Conservation (phyloP, 2,113 vertebrate species). For the Datnioides undecimradiatus region DNA sequence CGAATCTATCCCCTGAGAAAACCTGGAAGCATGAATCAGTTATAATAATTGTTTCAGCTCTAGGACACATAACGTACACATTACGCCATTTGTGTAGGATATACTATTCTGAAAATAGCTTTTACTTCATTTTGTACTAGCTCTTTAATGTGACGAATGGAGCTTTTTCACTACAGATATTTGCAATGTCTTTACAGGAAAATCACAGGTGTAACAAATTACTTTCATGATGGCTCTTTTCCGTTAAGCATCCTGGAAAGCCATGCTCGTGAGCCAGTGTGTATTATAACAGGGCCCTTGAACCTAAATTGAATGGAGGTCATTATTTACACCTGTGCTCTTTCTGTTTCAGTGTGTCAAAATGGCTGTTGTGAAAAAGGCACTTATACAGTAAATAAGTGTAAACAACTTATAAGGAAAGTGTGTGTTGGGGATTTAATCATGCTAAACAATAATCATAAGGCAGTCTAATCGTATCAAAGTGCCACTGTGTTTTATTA, state of each 20-base stretch:
- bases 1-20: neutral
- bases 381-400: neutral
- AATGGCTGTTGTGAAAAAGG: neutral
- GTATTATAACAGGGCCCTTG: conserved; percentile 6
- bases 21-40: no score
- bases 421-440: neutral
- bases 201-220: conserved; percentile 24
- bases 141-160: neutral
- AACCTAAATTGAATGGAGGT: conserved; percentile 18
- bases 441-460: neutral
- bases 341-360: neutral
- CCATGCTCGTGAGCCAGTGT: neutral
- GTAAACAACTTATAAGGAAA: neutral
- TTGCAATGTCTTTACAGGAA: conserved; percentile 5
- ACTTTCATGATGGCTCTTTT: conserved; percentile 6
- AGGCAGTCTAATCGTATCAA: neutral
- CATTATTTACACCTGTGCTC: conserved; percentile 15
- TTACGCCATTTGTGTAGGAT: neutral
- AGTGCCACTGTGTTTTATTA: neutral
- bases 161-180: neutral
- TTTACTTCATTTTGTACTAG: neutral
- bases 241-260: neutral
- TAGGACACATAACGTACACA: no score
- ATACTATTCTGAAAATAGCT: neutral
- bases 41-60: no score